Conservation (phyloP, 2,888 invertebrate species). For the Phania funesta region DNA sequence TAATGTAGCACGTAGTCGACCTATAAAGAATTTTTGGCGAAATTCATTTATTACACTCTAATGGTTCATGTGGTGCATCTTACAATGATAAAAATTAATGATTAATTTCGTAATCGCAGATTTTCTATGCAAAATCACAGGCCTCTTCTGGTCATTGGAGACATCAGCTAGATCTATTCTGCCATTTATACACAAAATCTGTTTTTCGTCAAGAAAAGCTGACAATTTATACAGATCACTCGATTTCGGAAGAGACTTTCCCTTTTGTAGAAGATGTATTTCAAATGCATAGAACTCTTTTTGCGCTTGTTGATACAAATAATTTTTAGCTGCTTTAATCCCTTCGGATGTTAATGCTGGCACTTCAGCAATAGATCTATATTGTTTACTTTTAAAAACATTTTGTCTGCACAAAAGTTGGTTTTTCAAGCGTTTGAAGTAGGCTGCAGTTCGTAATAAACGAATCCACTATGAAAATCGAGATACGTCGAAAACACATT, state of each 20-base stretch:
- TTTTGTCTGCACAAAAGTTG: too few species aligned
- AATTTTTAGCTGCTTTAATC: conserved; percentile 1
- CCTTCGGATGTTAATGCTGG: conserved; percentile 1
- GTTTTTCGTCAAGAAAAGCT: not conserved
- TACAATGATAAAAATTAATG: conserved; percentile 8
- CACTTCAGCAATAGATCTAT: not conserved
- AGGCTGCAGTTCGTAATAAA: conserved; percentile 9
- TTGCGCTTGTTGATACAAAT: conserved; percentile 41
- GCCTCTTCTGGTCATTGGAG: not conserved
- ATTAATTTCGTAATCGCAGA: conserved; percentile 5
- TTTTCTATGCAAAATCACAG: conserved; percentile 5
- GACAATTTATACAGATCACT: too few species aligned
- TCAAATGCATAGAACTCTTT: conserved; percentile 14
- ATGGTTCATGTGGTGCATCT: conserved; percentile 23
- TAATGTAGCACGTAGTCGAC: conserved; percentile 23
- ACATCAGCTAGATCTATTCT: conserved; percentile 2
- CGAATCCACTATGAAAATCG: conserved; percentile 35
- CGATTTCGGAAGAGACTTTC: too few species aligned
- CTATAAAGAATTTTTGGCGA: conserved; percentile 22
- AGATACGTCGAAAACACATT: not conserved
- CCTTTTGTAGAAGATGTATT: not conserved
- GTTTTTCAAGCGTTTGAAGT: conserved; percentile 26
- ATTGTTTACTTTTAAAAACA: too few species aligned
- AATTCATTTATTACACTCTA: conserved; percentile 30
- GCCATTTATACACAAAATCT: conserved; percentile 4